Percentiles rank a stretch among this genome's conserved stretches.
phyloP scores from a whole-genome alignment of 2,113 vertebrate genomes.

The Agapornis roseicollis region DNA sequence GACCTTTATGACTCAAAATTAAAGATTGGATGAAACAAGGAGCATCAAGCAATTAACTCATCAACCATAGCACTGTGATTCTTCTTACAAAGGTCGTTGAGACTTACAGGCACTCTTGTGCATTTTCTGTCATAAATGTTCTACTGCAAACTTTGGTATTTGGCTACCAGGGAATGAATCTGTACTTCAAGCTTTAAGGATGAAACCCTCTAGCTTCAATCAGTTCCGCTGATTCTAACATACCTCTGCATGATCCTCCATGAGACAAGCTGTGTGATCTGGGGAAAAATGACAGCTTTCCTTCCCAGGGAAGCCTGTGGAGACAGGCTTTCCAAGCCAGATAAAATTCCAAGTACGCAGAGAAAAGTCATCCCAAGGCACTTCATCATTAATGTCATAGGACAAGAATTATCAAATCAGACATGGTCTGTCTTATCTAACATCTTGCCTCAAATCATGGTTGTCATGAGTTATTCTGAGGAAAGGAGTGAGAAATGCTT shows the following conservation, averaged over 20 bases:
- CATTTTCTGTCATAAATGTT: neutral
- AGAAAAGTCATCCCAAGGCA: neutral
- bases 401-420: neutral
- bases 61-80: fast-evolving
- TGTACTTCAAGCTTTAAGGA: neutral
- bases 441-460: neutral
- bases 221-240: neutral
- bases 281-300: neutral
- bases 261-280: neutral
- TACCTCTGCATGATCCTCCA: neutral
- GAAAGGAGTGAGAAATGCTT: neutral
- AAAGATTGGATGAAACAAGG: neutral
- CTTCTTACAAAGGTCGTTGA: neutral
- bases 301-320: neutral
- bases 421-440: neutral
- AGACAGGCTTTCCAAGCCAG: neutral
- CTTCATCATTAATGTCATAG: neutral
- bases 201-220: neutral
- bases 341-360: neutral
- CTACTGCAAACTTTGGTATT: neutral
- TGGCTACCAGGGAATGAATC: neutral
- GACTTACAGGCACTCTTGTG: too few relatives aligned
- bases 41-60: neutral
- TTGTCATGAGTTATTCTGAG: neutral
- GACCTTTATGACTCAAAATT: neutral